Conservation (phyloP, 2,888 invertebrate species). For the Heliconius charithonia region DNA sequence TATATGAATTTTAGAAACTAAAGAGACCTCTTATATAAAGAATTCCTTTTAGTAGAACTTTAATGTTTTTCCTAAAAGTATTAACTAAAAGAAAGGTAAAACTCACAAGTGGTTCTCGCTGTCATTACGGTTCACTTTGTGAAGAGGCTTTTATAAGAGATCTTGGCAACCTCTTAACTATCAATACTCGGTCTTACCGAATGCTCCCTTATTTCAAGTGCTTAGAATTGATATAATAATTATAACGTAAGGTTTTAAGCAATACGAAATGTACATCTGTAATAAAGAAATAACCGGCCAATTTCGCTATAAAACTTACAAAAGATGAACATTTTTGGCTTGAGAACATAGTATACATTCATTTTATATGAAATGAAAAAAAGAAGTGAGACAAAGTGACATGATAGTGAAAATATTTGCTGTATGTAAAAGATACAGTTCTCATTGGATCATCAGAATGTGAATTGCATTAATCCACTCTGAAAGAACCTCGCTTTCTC, state of each 20-base stretch:
- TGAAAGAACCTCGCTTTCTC: too few species aligned
- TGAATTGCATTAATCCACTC: too few species aligned
- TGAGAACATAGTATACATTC: too few species aligned
- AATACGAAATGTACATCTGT: too few species aligned
- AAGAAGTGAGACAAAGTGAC: too few species aligned
- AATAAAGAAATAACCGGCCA: not conserved
- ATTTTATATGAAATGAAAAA: too few species aligned
- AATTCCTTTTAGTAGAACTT: constrained; percentile 28
- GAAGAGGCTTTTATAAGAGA: constrained; percentile 43
- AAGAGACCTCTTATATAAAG: constrained; percentile 19
- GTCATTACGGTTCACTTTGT: constrained; percentile 46
- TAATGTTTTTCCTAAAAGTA: constrained; percentile 30
- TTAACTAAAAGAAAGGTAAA: constrained; percentile 29
- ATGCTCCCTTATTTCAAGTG: not conserved
- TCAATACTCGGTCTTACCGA: constrained; percentile 39
- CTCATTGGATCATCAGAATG: too few species aligned
- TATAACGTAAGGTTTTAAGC: not conserved
- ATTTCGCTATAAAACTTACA: too few species aligned
- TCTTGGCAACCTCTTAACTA: constrained; percentile 43
- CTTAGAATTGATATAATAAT: not conserved
- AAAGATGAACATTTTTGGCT: too few species aligned
- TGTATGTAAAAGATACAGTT: too few species aligned
- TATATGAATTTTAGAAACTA: constrained; percentile 1
- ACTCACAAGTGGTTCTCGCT: constrained; percentile 37
- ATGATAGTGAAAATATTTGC: too few species aligned